A percentile compares a stretch with the other conserved stretches of the same genome.
phyloP scores from a whole-genome alignment of 2,113 vertebrate species.

The Ailuropoda melanoleuca region DNA sequence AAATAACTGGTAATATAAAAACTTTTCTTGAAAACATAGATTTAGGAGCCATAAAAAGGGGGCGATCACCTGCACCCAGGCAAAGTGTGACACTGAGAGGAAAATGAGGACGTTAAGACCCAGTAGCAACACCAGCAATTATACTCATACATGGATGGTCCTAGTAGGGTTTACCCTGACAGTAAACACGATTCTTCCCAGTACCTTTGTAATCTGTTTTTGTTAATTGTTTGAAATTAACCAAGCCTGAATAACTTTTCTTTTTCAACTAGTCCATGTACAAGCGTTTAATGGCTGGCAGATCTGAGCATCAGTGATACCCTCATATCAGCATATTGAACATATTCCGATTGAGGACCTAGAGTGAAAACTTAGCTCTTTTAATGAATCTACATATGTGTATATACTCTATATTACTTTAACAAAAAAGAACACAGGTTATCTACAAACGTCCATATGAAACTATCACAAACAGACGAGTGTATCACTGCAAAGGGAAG shows the following conservation, averaged over 20 bases:
- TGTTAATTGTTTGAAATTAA: neutral
- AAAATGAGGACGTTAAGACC: neutral
- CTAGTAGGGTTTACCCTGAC: neutral
- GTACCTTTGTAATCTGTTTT: neutral
- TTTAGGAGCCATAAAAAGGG: neutral
- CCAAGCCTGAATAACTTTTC: neutral
- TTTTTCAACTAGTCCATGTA: neutral
- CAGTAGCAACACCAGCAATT: neutral
- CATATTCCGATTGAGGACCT: neutral
- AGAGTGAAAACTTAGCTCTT: neutral
- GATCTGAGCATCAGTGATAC: neutral
- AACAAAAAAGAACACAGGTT: neutral
- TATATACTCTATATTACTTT: neutral
- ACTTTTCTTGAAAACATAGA: neutral
- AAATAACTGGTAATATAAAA: neutral
- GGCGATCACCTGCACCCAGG: neutral
- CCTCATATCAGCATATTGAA: neutral
- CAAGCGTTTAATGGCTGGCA: neutral
- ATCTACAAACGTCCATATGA: neutral
- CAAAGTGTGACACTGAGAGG: neutral
- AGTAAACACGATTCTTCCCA: neutral
- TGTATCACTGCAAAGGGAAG: neutral
- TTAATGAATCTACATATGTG: neutral
- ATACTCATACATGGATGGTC: neutral
- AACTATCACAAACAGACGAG: neutral